Evolutionary conservation across 2,113 vertebrate species (phyloP).

Genomic region (Etia nguti): DNA sequence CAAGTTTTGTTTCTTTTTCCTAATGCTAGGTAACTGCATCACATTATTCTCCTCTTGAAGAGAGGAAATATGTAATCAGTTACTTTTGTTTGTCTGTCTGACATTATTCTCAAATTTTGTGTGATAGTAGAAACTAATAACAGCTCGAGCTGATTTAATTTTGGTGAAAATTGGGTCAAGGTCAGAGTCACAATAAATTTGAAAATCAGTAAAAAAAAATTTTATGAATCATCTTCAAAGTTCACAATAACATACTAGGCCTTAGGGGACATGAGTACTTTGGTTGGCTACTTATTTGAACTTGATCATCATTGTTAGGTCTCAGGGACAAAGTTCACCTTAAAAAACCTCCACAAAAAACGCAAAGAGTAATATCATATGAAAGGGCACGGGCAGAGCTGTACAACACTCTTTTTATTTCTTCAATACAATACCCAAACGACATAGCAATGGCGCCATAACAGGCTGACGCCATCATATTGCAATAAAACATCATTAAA

Average conservation of each 20-base stretch:
- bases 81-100: neutral
- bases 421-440: neutral
- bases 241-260: neutral
- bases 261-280: too few relatives aligned
- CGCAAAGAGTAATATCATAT: neutral
- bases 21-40: neutral
- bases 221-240: neutral
- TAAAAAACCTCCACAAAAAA: neutral
- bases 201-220: neutral
- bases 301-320: neutral
- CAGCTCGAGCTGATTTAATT: neutral
- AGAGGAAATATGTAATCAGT: neutral
- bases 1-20: neutral
- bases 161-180: neutral
- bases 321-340: neutral
- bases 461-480: neutral
- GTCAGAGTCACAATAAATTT: neutral
- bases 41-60: neutral
- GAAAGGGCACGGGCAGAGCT: neutral
- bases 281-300: neutral
- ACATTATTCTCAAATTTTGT: neutral
- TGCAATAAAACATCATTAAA: neutral
- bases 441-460: neutral
- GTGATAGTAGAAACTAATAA: neutral
- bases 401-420: neutral